Evolutionary conservation across 1,140 invertebrate species (phyloP).

Genomic region (Sinonovacula constricta): DNA sequence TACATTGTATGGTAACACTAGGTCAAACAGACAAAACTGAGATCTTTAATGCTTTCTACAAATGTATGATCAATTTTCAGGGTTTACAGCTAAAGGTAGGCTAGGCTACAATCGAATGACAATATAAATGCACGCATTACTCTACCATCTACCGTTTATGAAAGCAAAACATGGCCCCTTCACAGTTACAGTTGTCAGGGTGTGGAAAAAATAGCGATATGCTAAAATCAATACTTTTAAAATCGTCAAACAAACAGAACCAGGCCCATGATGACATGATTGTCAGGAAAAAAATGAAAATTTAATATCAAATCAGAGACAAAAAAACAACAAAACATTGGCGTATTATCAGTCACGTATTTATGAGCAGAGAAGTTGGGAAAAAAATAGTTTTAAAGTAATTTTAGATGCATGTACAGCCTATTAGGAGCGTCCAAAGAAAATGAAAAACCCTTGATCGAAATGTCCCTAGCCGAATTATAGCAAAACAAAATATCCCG

Average conservation of each 20-base stretch:
- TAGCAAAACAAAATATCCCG: too few species aligned
- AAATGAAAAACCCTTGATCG: too few species aligned
- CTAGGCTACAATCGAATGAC: constrained; percentile 4
- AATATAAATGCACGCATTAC: constrained; percentile 13
- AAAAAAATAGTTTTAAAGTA: neutral
- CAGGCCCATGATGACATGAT: constrained; percentile 5
- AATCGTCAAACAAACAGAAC: constrained; percentile 7
- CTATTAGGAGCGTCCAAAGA: too few species aligned
- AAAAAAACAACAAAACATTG: neutral
- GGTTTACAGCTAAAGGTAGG: constrained; percentile 4
- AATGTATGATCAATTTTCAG: constrained; percentile 7
- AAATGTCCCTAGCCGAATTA: too few species aligned
- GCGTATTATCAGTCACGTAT: too few species aligned
- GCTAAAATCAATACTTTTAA: constrained; percentile 3
- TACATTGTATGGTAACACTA: neutral
- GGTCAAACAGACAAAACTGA: neutral
- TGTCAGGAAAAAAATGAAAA: too few species aligned
- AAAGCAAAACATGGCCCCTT: constrained; percentile 12
- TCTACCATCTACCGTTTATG: constrained; percentile 22
- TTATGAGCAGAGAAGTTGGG: neutral
- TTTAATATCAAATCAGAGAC: neutral
- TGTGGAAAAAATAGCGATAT: constrained; percentile 13
- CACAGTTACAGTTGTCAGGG: constrained; percentile 5
- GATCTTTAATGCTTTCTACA: neutral
- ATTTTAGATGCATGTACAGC: neutral